Evolutionary conservation across 2,888 invertebrate genomes (phyloP), one percentile per base, ranked within the genome.

Genomic region (Aelia acuminata): DNA sequence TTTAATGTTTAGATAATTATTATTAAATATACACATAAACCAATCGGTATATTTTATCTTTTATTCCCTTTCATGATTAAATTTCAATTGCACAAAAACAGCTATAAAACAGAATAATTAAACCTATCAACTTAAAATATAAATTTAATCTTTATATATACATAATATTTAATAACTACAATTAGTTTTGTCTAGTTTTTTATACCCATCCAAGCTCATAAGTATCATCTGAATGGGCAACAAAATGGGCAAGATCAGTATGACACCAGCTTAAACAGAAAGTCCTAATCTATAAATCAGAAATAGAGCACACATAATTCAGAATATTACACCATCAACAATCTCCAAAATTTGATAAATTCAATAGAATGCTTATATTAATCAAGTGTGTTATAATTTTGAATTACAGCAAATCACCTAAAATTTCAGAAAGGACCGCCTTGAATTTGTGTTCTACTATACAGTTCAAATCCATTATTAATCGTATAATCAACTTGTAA

Each of bases 401-500:
- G 57, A 57, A 57, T 26, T 31, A 1, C 63, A 63, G 7, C 31
- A 31, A 18, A 63, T 13, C 31, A 5, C 31, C 3, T 70, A 18
- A 35, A 5, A 70, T 35, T 70, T 8, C 18, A 35, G 31, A 70
- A 31, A 70, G 31, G 31, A 35, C 18, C 31, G 20, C 35, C n/a
- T 47, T 80, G 70, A 39, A 70, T 18, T n/a, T 47, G 43, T 22
- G 10, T 80, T 43, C 80, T 80, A 22, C n/a, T 80, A 22, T 39
- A 84, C 31, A 53, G 53, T 85, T 39, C 57, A 57, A 57, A 85
- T 53, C 1, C 49, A 47, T 84, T n/a, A 84, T 31, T 31, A 47
- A 47, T 22, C 7, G 15, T 85, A 53, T 26, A 50, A 50, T 31
- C 20, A 57, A 53, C 7, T 85, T 85, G 85, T 85, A 85, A 26